Conservation (phyloP, 2,888 invertebrate species). For the Ophraella communa region DNA sequence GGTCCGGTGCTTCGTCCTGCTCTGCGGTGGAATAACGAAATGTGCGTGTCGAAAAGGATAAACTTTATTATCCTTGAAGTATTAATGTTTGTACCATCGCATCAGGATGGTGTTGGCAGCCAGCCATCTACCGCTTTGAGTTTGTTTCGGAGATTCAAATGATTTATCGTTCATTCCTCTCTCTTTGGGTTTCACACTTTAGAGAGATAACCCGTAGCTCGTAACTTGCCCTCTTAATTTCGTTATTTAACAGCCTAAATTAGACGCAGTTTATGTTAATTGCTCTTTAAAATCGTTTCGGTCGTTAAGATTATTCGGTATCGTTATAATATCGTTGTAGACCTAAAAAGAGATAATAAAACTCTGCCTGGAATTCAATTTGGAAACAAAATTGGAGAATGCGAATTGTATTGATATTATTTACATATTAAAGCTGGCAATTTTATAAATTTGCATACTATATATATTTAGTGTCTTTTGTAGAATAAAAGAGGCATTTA, state of each 20-base stretch:
- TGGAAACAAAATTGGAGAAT: neutral
- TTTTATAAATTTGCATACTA: neutral
- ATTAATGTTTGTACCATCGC: conserved; percentile 20
- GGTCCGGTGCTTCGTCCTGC: neutral
- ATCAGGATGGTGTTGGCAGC: neutral
- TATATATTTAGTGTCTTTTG: neutral
- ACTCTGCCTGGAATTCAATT: neutral
- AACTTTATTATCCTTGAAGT: conserved; percentile 23
- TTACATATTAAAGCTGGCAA: neutral
- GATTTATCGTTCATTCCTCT: conserved; percentile 19
- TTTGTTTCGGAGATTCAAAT: conserved; percentile 26
- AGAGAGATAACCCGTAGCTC: conserved; percentile 22
- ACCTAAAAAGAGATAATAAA: neutral
- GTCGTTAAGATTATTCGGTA: conserved; percentile 13
- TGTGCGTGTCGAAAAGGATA: conserved; percentile 27
- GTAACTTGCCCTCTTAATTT: conserved; percentile 25
- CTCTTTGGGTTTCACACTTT: conserved; percentile 16
- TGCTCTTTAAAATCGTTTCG: conserved; percentile 11
- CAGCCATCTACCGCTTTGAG: conserved; percentile 11
- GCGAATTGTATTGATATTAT: neutral
- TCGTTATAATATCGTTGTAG: neutral
- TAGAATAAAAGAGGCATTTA: neutral
- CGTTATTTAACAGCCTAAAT: conserved; percentile 27
- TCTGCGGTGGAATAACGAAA: conserved; percentile 18
- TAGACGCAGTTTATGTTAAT: conserved; percentile 29